A percentile compares a stretch with the other conserved stretches of the same genome.
Conservation (phyloP, 2,888 invertebrate species). For the Synanthedon formicaeformis region DNA sequence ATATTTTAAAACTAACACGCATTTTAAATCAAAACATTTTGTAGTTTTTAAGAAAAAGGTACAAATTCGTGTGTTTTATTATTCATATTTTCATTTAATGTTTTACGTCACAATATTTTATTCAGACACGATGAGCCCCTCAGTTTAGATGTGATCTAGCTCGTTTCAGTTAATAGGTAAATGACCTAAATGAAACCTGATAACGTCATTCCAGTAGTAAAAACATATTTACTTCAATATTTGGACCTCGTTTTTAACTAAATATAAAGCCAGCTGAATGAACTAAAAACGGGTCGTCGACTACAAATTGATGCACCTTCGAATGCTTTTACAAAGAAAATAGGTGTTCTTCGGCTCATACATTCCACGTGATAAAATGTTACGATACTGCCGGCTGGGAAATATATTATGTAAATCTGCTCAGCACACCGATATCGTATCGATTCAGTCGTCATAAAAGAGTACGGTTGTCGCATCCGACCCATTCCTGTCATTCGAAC, state of each 20-base stretch:
- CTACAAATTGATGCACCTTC: neutral
- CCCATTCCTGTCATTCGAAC: constrained; percentile 21
- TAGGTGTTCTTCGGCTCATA: neutral
- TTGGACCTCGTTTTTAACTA: neutral
- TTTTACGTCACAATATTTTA: too few species aligned
- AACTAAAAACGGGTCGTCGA: too few species aligned
- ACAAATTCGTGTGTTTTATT: too few species aligned
- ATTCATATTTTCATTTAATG: too few species aligned
- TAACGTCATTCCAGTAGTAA: too few species aligned
- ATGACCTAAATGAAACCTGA: too few species aligned
- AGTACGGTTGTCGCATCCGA: constrained; percentile 19
- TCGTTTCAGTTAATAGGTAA: too few species aligned
- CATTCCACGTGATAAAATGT: neutral
- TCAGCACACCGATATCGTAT: constrained; percentile 13
- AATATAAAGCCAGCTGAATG: neutral
- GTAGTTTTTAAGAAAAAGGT: too few species aligned
- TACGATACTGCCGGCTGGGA: neutral
- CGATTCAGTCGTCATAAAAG: constrained; percentile 24
- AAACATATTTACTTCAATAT: neutral
- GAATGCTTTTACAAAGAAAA: neutral
- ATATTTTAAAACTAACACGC: too few species aligned
- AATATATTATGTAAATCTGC: neutral
- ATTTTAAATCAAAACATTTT: too few species aligned
- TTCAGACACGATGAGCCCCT: too few species aligned
- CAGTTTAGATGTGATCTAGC: too few species aligned